These are phyloP conservation scores for Sterna hirundo DNA, from an alignment of 2,113 vertebrate genomes.

Conservation along the genomic window DNA sequence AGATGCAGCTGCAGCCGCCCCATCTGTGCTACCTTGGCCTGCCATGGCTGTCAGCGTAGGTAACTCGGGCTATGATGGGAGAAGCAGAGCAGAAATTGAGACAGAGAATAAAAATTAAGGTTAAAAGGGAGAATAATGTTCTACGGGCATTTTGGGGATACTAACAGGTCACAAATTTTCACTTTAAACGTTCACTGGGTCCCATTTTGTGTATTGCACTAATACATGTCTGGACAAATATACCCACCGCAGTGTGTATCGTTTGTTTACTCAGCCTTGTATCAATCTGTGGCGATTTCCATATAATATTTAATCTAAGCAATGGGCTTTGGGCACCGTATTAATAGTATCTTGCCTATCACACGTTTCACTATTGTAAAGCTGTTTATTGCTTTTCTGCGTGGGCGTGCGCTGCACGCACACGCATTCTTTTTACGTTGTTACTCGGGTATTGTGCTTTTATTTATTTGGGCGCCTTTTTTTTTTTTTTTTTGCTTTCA, in stretches of 20 bases:
- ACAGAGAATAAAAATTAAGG: conserved; percentile 64
- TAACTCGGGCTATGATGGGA: conserved; percentile 59
- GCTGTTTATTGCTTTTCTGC: conserved; percentile 15
- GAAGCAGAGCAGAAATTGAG: conserved; percentile 70
- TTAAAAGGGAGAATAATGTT: conserved; percentile 61
- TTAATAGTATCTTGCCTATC: conserved; percentile 13
- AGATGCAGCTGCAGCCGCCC: conserved; percentile 73
- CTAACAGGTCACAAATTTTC: conserved; percentile 64
- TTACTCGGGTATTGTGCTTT: neutral
- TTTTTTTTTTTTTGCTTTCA: conserved; percentile 2
- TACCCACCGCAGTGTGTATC: neutral
- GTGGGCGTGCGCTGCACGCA: neutral
- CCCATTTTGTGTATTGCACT: conserved; percentile 28
- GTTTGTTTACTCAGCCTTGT: conserved; percentile 49
- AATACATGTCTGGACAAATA: conserved; percentile 52
- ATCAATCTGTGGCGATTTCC: neutral
- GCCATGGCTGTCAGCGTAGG: conserved; percentile 56
- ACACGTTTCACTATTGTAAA: neutral
- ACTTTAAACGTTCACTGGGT: conserved; percentile 42
- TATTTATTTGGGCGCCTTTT: conserved; percentile 35
- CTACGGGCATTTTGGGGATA: conserved; percentile 55
- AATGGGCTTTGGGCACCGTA: neutral
- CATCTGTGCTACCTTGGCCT: conserved; percentile 76
- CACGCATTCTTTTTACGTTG: neutral
- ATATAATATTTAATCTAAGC: conserved; percentile 2